Conservation (phyloP, 2,888 invertebrate genomes). For the Dolomedes plantarius region DNA sequence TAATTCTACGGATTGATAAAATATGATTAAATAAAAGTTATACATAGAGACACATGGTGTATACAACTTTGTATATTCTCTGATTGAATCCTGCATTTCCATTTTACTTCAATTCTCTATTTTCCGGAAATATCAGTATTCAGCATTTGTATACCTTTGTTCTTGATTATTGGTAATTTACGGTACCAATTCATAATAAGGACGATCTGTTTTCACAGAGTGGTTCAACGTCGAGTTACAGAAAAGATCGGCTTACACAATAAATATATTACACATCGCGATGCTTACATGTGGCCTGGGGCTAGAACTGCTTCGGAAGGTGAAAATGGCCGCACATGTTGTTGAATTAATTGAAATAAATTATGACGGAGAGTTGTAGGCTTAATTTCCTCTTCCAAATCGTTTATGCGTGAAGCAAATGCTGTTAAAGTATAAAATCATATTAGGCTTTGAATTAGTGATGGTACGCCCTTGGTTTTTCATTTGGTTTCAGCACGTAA, state of each 20-base stretch:
- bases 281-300: background rate
- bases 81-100: too few species aligned
- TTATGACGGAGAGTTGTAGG: background rate
- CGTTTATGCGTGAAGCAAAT: background rate
- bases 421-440: background rate
- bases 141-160: too few species aligned
- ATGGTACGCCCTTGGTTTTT: background rate
- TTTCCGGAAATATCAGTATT: too few species aligned
- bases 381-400: background rate
- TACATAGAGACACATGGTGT: too few species aligned
- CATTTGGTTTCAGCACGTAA: background rate
- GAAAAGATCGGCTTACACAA: background rate
- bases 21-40: too few species aligned
- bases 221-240: too few species aligned
- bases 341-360: conserved; percentile 6
- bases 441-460: background rate
- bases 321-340: background rate
- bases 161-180: too few species aligned
- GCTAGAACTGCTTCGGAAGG: background rate
- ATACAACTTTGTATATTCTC: too few species aligned
- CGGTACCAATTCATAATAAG: too few species aligned
- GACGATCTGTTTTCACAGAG: too few species aligned
- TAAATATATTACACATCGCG: background rate
- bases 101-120: too few species aligned
- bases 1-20: too few species aligned